phyloP scores from a whole-genome alignment of 2,888 invertebrate species.

The Pterostichus madidus region DNA sequence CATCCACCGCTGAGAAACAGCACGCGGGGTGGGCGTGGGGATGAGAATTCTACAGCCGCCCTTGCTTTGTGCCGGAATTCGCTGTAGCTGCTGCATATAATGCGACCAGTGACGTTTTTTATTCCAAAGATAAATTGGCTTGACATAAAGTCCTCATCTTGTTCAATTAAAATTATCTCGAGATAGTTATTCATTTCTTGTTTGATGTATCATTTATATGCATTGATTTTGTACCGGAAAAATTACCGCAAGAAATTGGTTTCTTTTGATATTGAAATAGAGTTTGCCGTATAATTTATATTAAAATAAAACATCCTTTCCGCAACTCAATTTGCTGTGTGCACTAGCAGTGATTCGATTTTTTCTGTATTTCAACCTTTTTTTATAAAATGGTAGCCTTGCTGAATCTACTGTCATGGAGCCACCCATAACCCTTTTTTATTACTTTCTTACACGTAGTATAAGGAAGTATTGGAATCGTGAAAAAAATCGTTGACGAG shows the following conservation, averaged over 20 bases:
- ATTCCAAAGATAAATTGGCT: slow-evolving; percentile 48
- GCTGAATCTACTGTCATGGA: too few relatives aligned
- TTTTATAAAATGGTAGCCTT: too few relatives aligned
- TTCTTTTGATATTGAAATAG: slow-evolving; percentile 1
- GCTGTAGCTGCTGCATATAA: slow-evolving; percentile 33
- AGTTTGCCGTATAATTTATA: too few relatives aligned
- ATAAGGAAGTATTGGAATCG: too few relatives aligned
- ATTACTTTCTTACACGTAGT: too few relatives aligned
- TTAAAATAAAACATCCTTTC: too few relatives aligned
- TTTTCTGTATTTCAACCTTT: too few relatives aligned
- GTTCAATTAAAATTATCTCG: slow-evolving; percentile 22
- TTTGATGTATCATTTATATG: slow-evolving; percentile 19
- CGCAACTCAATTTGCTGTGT: too few relatives aligned
- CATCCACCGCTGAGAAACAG: slow-evolving; percentile 26
- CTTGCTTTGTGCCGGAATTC: slow-evolving; percentile 9
- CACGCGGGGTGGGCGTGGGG: not conserved
- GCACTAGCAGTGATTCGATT: too few relatives aligned
- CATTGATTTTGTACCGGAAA: slow-evolving; percentile 1
- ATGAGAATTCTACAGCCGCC: not conserved
- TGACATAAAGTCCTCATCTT: slow-evolving; percentile 31
- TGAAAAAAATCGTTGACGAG: too few relatives aligned
- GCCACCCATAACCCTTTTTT: too few relatives aligned
- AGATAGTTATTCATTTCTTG: slow-evolving; percentile 24
- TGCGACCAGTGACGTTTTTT: slow-evolving; percentile 23
- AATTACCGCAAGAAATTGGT: not conserved